Evolutionary conservation across 2,797 vertebrate species (phyloP).

Genomic region (Coreius guichenoti): DNA sequence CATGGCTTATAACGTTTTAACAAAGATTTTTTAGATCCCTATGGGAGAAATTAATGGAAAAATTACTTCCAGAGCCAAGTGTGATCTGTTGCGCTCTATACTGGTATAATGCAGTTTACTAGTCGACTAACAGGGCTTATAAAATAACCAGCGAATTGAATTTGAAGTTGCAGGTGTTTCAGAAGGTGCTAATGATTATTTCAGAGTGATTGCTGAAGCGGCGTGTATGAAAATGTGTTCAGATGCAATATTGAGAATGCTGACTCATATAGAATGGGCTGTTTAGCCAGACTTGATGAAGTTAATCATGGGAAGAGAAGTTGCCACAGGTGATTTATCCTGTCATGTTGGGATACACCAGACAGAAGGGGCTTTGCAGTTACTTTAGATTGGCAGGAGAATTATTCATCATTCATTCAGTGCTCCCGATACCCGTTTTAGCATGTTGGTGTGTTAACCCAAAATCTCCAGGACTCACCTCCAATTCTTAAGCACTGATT

Average conservation of each 20-base stretch:
- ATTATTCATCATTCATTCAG: conserved; percentile 35
- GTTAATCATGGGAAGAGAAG: background rate
- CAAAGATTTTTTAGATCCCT: background rate
- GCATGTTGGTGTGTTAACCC: conserved; percentile 52
- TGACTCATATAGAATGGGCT: conserved; percentile 34
- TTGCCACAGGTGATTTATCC: background rate
- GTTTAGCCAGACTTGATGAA: conserved; percentile 41
- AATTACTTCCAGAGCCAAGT: background rate
- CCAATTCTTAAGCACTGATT: conserved; percentile 20
- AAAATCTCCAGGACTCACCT: conserved; percentile 39
- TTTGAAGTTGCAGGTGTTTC: conserved; percentile 52
- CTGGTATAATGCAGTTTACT: conserved; percentile 28
- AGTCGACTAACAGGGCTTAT: conserved; percentile 49
- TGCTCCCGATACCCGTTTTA: conserved; percentile 22
- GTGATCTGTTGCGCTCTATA: background rate
- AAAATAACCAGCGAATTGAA: conserved; percentile 46
- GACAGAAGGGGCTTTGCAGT: background rate
- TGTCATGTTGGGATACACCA: background rate
- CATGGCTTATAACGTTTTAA: background rate
- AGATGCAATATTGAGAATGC: conserved; percentile 51
- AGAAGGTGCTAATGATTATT: conserved; percentile 59
- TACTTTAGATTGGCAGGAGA: conserved; percentile 32
- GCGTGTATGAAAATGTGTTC: conserved; percentile 19
- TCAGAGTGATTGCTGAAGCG: conserved; percentile 42
- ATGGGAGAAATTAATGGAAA: background rate